Evolutionary conservation across 2,797 vertebrate species (phyloP).

Genomic region (Esox masquinongy): DNA sequence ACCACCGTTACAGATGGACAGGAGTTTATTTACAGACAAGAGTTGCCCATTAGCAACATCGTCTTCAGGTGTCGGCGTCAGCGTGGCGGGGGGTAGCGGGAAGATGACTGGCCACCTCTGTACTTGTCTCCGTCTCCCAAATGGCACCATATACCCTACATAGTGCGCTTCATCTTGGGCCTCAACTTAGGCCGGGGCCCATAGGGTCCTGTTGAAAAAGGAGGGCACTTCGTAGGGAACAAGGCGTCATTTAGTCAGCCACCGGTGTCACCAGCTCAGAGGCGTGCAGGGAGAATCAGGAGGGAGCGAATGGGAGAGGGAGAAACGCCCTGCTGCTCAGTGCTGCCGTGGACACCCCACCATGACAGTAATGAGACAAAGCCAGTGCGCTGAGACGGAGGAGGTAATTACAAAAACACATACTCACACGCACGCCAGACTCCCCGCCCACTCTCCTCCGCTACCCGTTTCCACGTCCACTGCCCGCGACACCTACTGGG

Average conservation of each 20-base stretch:
- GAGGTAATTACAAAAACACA: slow-evolving; percentile 77
- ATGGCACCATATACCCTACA: background rate
- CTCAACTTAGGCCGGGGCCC: background rate
- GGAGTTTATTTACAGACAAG: slow-evolving; percentile 51
- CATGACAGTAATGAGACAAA: slow-evolving; percentile 83
- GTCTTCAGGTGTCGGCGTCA: slow-evolving; percentile 44
- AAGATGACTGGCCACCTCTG: slow-evolving; percentile 3
- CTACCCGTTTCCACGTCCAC: background rate
- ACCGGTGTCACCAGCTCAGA: slow-evolving; percentile 45
- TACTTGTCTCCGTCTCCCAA: slow-evolving; percentile 29
- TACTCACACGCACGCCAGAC: background rate
- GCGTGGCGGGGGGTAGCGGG: slow-evolving; percentile 17
- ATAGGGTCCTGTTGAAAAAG: background rate
- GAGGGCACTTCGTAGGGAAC: background rate
- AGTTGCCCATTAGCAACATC: slow-evolving; percentile 52
- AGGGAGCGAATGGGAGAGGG: background rate
- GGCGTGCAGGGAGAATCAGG: slow-evolving; percentile 19
- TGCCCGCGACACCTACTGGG: slow-evolving; percentile 22
- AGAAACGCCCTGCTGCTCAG: slow-evolving; percentile 57
- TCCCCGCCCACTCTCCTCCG: background rate
- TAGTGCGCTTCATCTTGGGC: background rate
- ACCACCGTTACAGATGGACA: slow-evolving; percentile 17
- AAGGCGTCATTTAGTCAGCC: slow-evolving; percentile 3
- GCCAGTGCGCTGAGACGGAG: slow-evolving; percentile 68
- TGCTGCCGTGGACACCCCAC: slow-evolving; percentile 70